Base-by-base conservation (phyloP, 2,797 vertebrate species). In the Numenius phaeopus region DNA sequence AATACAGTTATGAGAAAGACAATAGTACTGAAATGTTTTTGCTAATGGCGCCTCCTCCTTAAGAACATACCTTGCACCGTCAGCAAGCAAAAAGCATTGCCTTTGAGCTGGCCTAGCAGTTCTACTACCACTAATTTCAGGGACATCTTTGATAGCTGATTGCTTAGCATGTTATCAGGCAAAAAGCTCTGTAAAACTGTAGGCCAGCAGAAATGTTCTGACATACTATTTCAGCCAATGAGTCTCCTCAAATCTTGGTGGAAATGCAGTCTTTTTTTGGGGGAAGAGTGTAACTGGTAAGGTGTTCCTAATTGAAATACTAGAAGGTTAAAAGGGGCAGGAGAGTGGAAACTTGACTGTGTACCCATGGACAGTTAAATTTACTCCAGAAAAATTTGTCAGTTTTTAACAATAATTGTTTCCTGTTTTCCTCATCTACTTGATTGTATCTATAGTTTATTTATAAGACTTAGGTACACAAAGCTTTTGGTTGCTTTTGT, bases 361-460 rank as follows among this genome's bases (percentile, higher is more conserved):
- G 5, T 69, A 8, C 26, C n/a, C 30, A 18, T 2, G 11, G 65
- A 4, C 30, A 39, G 40, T 76, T 91, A 81, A 58, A 75, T 62
- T 90, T 29, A 52, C 30, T 86, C 30, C 54, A 72, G 61, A 54
- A 83, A 88, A 88, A 90, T 65, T 3, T 95, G 75, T 58, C 66
- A 62, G 42, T 67, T 88, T 86, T 83, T 37, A 87, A 83, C 89
- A 92, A 44, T 11, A 82, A 72, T 94, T 82, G 46, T 62, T 97
- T 96, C 92, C 86, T 91, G 78, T 85, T 92, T 90, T 83, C 37
- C 40, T 75, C 29, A n/a, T 77, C 47, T 78, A 24, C 79, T 88
- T 86, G 91, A 71, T 95, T 86, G 18, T 93, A 76, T 86, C 65
- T 65, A 3, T 22, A 54, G 77, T 93, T 86, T 90, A 72, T 95